A percentile compares a stretch with the other conserved stretches of the same genome.
phyloP scores from a whole-genome alignment of 2,113 vertebrate genomes.

The Cnemophilus loriae region DNA sequence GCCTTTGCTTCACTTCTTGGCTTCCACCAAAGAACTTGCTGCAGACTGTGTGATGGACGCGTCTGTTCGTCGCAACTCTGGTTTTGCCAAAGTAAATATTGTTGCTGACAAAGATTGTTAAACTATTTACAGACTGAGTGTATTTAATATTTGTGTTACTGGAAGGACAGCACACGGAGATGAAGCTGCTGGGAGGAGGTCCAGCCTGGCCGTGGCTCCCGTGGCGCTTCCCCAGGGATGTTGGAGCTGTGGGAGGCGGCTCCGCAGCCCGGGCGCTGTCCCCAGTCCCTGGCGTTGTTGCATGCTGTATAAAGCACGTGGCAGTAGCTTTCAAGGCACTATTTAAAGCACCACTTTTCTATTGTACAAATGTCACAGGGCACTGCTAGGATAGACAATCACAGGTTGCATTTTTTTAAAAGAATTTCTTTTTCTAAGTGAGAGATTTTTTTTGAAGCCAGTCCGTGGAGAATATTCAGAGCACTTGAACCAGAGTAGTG shows the following conservation, averaged over 20 bases:
- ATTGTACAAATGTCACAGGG: conserved; percentile 80
- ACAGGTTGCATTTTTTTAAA: conserved; percentile 67
- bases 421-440: conserved; percentile 62
- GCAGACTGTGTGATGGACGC: background rate
- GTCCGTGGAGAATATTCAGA: conserved; percentile 60
- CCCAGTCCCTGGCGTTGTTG: background rate
- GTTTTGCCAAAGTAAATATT: conserved; percentile 56
- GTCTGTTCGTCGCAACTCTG: background rate
- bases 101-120: conserved; percentile 57
- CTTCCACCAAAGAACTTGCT: conserved; percentile 45
- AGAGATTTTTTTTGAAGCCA: conserved; percentile 55
- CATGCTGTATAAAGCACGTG: conserved; percentile 66
- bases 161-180: conserved; percentile 52
- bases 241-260: background rate
- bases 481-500: conserved; percentile 61
- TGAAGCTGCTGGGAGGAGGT: background rate
- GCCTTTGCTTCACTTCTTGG: conserved; percentile 25
- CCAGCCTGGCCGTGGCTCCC: background rate
- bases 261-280: background rate
- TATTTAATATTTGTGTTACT: conserved; percentile 67
- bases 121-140: conserved; percentile 51
- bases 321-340: conserved; percentile 49
- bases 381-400: conserved; percentile 78
- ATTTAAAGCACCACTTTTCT: conserved; percentile 64
- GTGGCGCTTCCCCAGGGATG: background rate